Conservation (phyloP, 2,797 vertebrate species). For the Sebastes diploproa region DNA sequence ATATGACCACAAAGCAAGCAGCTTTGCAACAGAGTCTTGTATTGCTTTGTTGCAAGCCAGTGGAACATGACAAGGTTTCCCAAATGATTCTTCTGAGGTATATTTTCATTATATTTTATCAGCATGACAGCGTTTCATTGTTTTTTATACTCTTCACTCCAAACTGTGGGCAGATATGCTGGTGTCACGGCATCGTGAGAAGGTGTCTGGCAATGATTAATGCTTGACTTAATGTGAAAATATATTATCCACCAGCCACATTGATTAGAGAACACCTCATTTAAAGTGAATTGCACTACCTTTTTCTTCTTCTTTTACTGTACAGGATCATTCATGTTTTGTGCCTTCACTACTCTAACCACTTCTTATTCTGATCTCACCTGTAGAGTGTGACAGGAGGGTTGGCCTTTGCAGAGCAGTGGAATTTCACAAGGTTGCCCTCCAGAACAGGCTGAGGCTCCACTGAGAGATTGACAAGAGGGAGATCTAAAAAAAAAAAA, state of each 20-base stretch:
- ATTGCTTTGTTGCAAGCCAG: slow-evolving; percentile 43
- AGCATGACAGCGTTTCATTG: slow-evolving; percentile 23
- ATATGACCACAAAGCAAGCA: slow-evolving; percentile 48
- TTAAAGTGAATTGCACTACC: background rate
- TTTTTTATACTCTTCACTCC: slow-evolving; percentile 36
- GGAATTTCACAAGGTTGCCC: slow-evolving; percentile 94
- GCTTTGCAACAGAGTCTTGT: slow-evolving; percentile 35
- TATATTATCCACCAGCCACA: slow-evolving; percentile 30
- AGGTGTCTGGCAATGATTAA: slow-evolving; percentile 57
- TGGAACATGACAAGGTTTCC: slow-evolving; percentile 55
- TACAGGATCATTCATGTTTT: background rate
- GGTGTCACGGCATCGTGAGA: slow-evolving; percentile 41
- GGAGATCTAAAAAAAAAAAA: slow-evolving; percentile 85
- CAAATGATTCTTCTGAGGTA: slow-evolving; percentile 37
- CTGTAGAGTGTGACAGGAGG: slow-evolving; percentile 95
- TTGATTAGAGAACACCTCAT: slow-evolving; percentile 28
- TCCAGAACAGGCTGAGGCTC: slow-evolving; percentile 96
- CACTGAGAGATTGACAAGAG: slow-evolving; percentile 95
- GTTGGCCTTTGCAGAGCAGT: slow-evolving; percentile 97
- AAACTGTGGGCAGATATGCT: slow-evolving; percentile 35
- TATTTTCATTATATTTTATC: slow-evolving; percentile 49
- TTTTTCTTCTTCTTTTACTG: background rate
- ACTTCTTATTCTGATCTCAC: slow-evolving; percentile 75
- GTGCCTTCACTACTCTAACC: background rate
- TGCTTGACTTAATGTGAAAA: slow-evolving; percentile 26